Evolutionary conservation across 2,113 vertebrate species (phyloP).

Genomic region (Ailuropoda melanoleuca): DNA sequence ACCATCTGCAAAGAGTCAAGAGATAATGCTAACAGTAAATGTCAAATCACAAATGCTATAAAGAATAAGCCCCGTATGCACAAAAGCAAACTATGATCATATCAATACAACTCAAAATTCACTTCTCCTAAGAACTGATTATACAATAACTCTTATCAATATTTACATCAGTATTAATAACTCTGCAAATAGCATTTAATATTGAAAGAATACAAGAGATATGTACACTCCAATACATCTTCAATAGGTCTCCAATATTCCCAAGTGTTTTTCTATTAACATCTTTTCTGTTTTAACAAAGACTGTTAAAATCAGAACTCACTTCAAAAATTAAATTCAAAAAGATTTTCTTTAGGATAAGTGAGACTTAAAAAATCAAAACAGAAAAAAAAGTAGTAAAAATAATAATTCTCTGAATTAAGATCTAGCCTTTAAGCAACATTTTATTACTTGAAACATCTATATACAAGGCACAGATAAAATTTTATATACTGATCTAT

Average conservation of each 20-base stretch:
- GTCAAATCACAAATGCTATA: slow-evolving; percentile 33
- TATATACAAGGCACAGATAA: background rate
- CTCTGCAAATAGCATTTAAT: slow-evolving; percentile 3
- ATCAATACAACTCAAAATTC: slow-evolving; percentile 65
- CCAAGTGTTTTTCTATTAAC: background rate
- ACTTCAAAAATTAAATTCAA: background rate
- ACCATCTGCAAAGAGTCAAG: background rate
- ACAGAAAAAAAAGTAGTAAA: background rate
- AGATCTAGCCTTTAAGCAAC: background rate
- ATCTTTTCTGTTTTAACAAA: background rate
- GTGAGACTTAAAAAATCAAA: background rate
- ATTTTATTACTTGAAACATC: slow-evolving; percentile 16
- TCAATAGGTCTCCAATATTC: background rate
- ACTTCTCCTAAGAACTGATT: slow-evolving; percentile 21
- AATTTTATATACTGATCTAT: background rate
- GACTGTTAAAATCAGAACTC: background rate
- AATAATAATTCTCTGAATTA: background rate
- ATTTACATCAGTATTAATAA: background rate
- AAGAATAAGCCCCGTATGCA: slow-evolving; percentile 55
- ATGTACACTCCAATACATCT: background rate
- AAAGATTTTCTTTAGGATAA: slow-evolving; percentile 14
- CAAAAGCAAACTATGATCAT: slow-evolving; percentile 30
- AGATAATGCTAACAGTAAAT: slow-evolving; percentile 36
- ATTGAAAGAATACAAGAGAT: slow-evolving; percentile 2
- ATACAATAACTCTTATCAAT: slow-evolving; percentile 11